phyloP scores from a whole-genome alignment of 23 tunicate species.

The Oikopleura albicans region DNA sequence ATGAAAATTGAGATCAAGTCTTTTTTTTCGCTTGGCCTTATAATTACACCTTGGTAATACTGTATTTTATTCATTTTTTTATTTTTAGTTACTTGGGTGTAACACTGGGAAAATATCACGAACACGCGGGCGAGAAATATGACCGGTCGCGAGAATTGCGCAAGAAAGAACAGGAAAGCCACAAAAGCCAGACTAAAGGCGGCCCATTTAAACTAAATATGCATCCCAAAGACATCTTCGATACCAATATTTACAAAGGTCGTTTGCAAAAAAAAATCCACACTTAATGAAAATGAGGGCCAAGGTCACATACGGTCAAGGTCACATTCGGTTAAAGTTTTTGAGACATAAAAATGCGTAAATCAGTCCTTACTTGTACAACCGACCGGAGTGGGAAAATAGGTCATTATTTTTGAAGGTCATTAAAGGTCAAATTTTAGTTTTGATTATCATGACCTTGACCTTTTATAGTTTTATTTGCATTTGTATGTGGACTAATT shows the following conservation, averaged over 20 bases:
- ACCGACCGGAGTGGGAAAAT: constrained; percentile 32
- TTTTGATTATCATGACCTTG: neutral
- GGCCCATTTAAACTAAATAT: constrained; percentile 64
- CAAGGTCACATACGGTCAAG: too few relatives aligned
- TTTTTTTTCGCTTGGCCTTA: too few relatives aligned
- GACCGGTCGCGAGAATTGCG: constrained; percentile 39
- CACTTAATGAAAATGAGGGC: too few relatives aligned
- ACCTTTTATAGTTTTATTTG: too few relatives aligned
- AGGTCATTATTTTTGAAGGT: constrained; percentile 43
- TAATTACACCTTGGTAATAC: too few relatives aligned
- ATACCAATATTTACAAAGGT: constrained; percentile 47
- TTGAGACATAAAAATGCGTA: neutral
- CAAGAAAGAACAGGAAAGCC: constrained; percentile 38
- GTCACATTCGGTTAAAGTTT: neutral
- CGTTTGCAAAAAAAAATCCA: too few relatives aligned
- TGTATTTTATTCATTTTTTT: too few relatives aligned
- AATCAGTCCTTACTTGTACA: constrained; percentile 21
- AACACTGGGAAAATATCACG: constrained; percentile 61
- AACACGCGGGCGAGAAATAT: constrained; percentile 63
- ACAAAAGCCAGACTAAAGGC: constrained; percentile 44
- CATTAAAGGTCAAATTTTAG: too few relatives aligned
- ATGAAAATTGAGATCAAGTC: too few relatives aligned
- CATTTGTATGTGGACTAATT: too few relatives aligned
- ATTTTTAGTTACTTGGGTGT: constrained; percentile 54
- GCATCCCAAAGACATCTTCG: constrained; percentile 59